Base-by-base conservation (phyloP, 2,888 invertebrate genomes). In the Orthonychiurus folsomi region DNA sequence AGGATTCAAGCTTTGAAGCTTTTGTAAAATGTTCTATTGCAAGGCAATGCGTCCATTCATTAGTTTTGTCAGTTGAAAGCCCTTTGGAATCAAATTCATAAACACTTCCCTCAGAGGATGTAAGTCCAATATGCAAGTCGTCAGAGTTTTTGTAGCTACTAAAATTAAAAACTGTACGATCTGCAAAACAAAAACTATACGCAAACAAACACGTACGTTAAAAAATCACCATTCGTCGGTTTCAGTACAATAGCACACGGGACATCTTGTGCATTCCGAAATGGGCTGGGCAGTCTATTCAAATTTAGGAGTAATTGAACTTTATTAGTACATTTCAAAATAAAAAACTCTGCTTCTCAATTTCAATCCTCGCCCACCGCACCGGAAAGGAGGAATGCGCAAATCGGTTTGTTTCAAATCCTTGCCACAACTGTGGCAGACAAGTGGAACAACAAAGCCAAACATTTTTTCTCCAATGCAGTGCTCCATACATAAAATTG, bases 221-320 rank as follows among this genome's bases (percentile, higher is more conserved):
- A 81, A 78, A 93, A 93, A 80, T 87, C 87, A 59, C 93, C 93
- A 66, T 81, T 81, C 2, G 93, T 91, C 62, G 93, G 93, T 77
- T 88, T 89, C 76, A 94, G 85, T 53, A 93, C 84, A 72, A 94
- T 83, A 56, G 88, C 84, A 74, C 88, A 87, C 37, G 88, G 86
- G 79, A 87, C 84, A 75, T 89, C 86, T 60, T 83, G 83, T 60
- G 92, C 92, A 77, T 86, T 83, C 60, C 86, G 83, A 77, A 93
- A 93, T 55, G 93, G 93, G 80, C 87, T 90, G 67, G 92, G 91
- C 75, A 93, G 81, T n/a, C n/a, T n/a, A n/a, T n/a, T n/a, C n/a
- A n/a, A n/a, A n/a, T n/a, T n/a, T n/a, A n/a, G n/a, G n/a, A n/a
- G n/a, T n/a, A n/a, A n/a, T n/a, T n/a, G n/a, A n/a, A n/a, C n/a